Evolutionary conservation across 2,113 vertebrate genomes (phyloP).

Genomic region (Ciconia boyciana): DNA sequence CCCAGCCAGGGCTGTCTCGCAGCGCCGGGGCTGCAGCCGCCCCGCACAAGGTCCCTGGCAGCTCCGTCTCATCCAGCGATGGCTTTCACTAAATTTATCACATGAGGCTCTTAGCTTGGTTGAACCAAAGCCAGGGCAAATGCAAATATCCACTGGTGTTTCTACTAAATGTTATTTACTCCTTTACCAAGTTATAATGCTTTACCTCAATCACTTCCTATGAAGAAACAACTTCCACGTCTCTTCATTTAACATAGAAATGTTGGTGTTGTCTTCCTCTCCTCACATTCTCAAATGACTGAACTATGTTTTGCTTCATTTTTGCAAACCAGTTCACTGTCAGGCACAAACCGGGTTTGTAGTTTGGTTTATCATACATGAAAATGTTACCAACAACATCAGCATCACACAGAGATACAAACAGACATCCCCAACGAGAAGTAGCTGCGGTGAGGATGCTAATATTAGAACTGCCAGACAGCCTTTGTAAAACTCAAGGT

Average conservation of each 20-base stretch:
- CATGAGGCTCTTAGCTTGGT: not conserved
- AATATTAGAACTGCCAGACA: constrained; percentile 31
- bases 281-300: not conserved
- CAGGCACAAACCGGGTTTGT: not conserved
- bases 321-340: not conserved
- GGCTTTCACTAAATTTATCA: not conserved
- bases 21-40: not conserved
- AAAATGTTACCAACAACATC: not conserved
- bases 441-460: not conserved
- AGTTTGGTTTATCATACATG: not conserved
- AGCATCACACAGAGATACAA: not conserved
- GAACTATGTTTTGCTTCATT: not conserved
- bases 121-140: not conserved
- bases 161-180: not conserved
- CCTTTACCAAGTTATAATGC: not conserved
- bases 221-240: not conserved
- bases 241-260: not conserved
- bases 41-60: not conserved
- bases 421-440: not conserved
- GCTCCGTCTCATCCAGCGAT: not conserved
- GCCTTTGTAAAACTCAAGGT: not conserved
- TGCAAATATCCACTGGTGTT: not conserved
- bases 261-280: not conserved
- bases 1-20: not conserved
- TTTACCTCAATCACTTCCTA: not conserved